These are phyloP conservation scores for Cylloceria caligata DNA, from an alignment of 2,888 invertebrate species.

Conservation along the genomic window DNA sequence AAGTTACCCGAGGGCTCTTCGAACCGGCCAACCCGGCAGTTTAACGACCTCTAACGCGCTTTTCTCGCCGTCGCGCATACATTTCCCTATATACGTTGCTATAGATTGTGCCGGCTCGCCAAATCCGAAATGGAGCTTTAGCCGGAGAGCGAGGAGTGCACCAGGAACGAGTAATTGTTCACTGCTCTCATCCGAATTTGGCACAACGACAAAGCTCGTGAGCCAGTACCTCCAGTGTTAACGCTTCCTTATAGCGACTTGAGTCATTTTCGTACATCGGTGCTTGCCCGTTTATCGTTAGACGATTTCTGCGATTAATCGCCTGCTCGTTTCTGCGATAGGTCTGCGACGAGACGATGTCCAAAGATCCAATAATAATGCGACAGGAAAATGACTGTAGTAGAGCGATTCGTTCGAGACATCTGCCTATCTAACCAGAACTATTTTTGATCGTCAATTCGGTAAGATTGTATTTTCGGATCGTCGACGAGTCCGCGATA, in stretches of 20 bases:
- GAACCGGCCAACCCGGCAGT: slow-evolving; percentile 43
- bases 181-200: slow-evolving; percentile 60
- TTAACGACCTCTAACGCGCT: slow-evolving; percentile 65
- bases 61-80: slow-evolving; percentile 34
- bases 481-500: slow-evolving; percentile 72
- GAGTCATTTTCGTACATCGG: slow-evolving; percentile 31
- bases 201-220: slow-evolving; percentile 59
- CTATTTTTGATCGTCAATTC: slow-evolving; percentile 82
- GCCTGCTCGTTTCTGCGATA: background rate
- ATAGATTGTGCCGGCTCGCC: slow-evolving; percentile 55
- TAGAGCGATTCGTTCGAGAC: slow-evolving; percentile 31
- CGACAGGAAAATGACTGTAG: background rate
- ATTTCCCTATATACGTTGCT: slow-evolving; percentile 41
- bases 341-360: background rate
- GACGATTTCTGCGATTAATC: background rate
- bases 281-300: background rate
- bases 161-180: slow-evolving; percentile 58
- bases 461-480: slow-evolving; percentile 81
- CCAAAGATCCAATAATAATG: slow-evolving; percentile 28
- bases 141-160: slow-evolving; percentile 14
- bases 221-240: slow-evolving; percentile 15
- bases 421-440: slow-evolving; percentile 62
- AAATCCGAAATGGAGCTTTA: slow-evolving; percentile 62
- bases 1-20: slow-evolving; percentile 24
- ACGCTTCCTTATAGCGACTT: slow-evolving; percentile 27